A percentile compares a stretch with the other conserved stretches of the same genome.
Evolutionary conservation across 2,888 invertebrate species (phyloP).

Genomic region (Megalurothrips usitatus): DNA sequence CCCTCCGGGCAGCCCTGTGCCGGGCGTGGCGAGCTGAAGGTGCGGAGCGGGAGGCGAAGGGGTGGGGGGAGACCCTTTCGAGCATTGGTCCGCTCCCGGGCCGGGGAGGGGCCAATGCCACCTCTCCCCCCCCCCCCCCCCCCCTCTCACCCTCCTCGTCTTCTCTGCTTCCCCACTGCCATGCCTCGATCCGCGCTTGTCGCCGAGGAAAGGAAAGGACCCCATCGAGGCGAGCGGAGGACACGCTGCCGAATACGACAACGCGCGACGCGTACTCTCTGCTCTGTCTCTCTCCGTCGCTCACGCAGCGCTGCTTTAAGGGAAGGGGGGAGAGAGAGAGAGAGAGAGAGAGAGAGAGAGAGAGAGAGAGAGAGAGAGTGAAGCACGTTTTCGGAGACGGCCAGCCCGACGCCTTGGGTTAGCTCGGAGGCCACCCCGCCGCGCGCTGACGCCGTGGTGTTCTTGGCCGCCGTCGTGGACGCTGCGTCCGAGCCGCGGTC

Average conservation of each 20-base stretch:
- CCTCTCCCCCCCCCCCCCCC: background rate
- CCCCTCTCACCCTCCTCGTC: background rate
- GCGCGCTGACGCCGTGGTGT: too few species aligned
- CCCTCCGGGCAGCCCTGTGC: too few species aligned
- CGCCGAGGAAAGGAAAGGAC: background rate
- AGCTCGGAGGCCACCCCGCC: too few species aligned
- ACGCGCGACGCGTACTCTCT: background rate
- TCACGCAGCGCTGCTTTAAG: background rate
- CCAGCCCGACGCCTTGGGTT: too few species aligned
- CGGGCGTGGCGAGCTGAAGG: too few species aligned
- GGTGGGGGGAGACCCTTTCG: background rate
- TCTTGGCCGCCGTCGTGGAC: too few species aligned
- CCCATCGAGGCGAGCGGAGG: background rate
- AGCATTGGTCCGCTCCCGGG: background rate
- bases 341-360: conserved; percentile 12
- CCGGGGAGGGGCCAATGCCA: background rate
- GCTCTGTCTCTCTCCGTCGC: background rate
- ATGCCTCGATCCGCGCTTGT: background rate
- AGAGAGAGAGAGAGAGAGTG: conserved; percentile 12
- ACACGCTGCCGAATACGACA: too few species aligned
- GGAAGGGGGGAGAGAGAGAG: background rate
- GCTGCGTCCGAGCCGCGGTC: too few species aligned
- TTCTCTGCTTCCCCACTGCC: background rate
- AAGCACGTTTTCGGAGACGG: too few species aligned
- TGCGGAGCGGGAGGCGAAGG: background rate